Evolutionary conservation across 2,888 invertebrate genomes (phyloP).

Genomic region (Phengaris arion): DNA sequence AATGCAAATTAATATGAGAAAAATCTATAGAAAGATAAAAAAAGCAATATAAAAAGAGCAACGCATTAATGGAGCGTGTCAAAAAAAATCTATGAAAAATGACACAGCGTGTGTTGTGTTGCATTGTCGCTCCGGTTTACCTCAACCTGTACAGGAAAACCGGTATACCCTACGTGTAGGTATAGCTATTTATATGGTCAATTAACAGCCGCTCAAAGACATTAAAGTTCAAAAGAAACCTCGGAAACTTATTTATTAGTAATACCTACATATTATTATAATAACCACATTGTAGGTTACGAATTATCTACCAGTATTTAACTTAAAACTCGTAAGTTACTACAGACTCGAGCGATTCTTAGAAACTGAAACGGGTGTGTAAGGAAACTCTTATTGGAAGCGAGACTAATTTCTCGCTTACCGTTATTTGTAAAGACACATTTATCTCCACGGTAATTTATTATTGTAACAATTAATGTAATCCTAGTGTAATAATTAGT

Average conservation of each 20-base stretch:
- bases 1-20: no score
- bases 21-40: no score
- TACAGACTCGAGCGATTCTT: background rate
- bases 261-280: background rate
- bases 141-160: no score
- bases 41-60: no score
- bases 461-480: slow-evolving; percentile 2
- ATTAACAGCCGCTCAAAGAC: no score
- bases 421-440: slow-evolving; percentile 22
- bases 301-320: background rate
- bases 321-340: background rate
- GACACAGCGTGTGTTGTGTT: no score
- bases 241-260: background rate
- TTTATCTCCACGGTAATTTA: slow-evolving; percentile 8
- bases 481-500: slow-evolving; percentile 2
- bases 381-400: background rate
- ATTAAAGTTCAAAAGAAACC: no score
- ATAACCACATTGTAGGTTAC: background rate
- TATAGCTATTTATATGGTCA: no score
- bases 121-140: no score
- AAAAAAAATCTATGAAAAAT: no score
- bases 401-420: background rate
- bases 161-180: no score
- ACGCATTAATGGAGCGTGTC: no score
- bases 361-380: slow-evolving; percentile 15